A percentile compares a stretch with the other conserved stretches of the same genome.
phyloP scores from a whole-genome alignment of 1,140 invertebrate genomes.

The Cyphomyrmex costatus region DNA sequence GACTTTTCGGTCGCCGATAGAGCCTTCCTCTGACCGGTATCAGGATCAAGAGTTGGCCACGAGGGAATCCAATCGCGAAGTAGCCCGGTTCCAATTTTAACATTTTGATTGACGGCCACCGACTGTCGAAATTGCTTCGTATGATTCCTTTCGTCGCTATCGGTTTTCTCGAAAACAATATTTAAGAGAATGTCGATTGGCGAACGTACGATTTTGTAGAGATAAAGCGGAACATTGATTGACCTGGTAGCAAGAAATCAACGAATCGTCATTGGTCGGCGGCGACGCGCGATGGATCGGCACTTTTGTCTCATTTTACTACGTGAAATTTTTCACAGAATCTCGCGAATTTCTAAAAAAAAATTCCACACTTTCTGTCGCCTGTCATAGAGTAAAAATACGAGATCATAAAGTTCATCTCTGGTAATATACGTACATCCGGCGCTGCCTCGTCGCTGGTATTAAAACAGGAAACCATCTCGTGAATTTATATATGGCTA shows the following conservation, averaged over 20 bases:
- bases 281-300: background rate
- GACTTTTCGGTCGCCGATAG: slow-evolving; percentile 63
- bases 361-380: background rate
- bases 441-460: slow-evolving; percentile 13
- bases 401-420: background rate
- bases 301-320: background rate
- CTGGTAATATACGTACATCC: background rate
- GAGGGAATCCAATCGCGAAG: slow-evolving; percentile 61
- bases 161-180: slow-evolving; percentile 62
- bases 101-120: slow-evolving; percentile 58
- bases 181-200: slow-evolving; percentile 59
- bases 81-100: slow-evolving; percentile 55
- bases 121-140: slow-evolving; percentile 62
- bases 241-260: slow-evolving; percentile 18
- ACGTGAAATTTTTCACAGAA: background rate
- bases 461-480: slow-evolving; percentile 64
- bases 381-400: background rate
- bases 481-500: slow-evolving; percentile 9
- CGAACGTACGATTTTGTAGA: slow-evolving; percentile 46
- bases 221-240: slow-evolving; percentile 15
- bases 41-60: slow-evolving; percentile 56
- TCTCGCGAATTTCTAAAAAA: slow-evolving; percentile 29
- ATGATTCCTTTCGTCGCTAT: slow-evolving; percentile 61
- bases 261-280: slow-evolving; percentile 3
- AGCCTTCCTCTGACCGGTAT: slow-evolving; percentile 60